Conservation (phyloP, 2,888 invertebrate genomes). For the Drosophila mimica region DNA sequence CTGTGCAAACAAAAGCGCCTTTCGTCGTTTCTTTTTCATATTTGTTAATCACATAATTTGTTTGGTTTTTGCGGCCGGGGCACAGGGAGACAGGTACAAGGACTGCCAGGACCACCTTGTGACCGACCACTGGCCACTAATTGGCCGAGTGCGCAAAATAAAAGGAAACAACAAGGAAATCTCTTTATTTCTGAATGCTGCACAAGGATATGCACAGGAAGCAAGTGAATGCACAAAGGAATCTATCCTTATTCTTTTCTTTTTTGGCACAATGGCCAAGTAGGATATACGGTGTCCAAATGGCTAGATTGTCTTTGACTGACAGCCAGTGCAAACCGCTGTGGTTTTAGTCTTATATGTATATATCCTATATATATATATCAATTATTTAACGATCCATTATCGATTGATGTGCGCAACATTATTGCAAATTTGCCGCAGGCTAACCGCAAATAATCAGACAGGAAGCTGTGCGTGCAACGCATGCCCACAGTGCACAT, state of each 20-base stretch:
- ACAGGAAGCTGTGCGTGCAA: constrained; percentile 59
- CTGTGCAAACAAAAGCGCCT: constrained; percentile 39
- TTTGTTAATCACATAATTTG: constrained; percentile 75
- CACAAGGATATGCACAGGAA: constrained; percentile 63
- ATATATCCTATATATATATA: not conserved
- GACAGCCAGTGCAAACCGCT: constrained; percentile 42
- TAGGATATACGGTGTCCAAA: constrained; percentile 64
- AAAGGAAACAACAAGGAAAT: constrained; percentile 45
- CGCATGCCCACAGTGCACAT: not conserved
- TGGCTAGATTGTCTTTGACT: constrained; percentile 38
- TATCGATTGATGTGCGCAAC: constrained; percentile 35
- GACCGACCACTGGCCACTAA: constrained; percentile 60
- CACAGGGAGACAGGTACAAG: constrained; percentile 46
- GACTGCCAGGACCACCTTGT: constrained; percentile 43
- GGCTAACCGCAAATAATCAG: constrained; percentile 77
- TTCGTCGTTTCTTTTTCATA: constrained; percentile 59
- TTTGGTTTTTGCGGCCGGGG: constrained; percentile 56
- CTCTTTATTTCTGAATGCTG: constrained; percentile 66
- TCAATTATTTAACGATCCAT: constrained; percentile 12
- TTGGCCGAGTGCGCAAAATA: constrained; percentile 58
- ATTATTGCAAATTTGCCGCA: constrained; percentile 68
- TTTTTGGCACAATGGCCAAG: constrained; percentile 61
- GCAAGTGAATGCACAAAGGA: constrained; percentile 54
- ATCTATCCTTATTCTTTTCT: constrained; percentile 40
- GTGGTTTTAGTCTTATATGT: constrained; percentile 1